These are phyloP conservation scores for Lasioglossum calceatum DNA, from an alignment of 2,888 invertebrate species.

Conservation along the genomic window DNA sequence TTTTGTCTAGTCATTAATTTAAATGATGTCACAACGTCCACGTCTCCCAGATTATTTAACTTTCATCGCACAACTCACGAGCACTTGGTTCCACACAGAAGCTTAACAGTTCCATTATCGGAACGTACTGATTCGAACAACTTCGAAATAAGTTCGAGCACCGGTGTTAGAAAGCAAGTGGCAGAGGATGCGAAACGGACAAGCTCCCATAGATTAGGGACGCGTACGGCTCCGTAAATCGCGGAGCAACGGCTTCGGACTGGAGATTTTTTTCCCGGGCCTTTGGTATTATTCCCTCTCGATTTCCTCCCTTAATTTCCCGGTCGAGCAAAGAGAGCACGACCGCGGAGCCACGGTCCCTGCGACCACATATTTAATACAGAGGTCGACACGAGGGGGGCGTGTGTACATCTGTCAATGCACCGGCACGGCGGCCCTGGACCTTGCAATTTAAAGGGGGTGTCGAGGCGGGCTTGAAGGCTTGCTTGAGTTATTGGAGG, in stretches of 20 bases:
- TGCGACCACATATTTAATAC: slow-evolving; percentile 79
- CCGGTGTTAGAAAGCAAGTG: neutral
- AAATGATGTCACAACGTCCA: too few relatives aligned
- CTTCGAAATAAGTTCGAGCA: neutral
- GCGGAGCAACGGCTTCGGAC: neutral
- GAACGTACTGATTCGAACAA: neutral
- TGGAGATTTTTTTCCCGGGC: slow-evolving; percentile 18
- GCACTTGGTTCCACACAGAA: neutral
- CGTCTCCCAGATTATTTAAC: too few relatives aligned
- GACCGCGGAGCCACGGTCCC: slow-evolving; percentile 33
- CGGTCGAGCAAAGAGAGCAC: slow-evolving; percentile 59
- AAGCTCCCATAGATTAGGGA: neutral
- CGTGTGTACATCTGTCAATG: slow-evolving; percentile 82
- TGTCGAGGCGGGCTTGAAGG: slow-evolving; percentile 60
- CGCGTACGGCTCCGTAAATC: slow-evolving; percentile 22
- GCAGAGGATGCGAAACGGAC: neutral
- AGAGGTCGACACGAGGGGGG: slow-evolving; percentile 77
- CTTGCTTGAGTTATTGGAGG: slow-evolving; percentile 80
- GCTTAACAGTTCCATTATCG: neutral
- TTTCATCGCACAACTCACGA: neutral
- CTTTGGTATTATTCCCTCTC: slow-evolving; percentile 61
- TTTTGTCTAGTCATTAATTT: too few relatives aligned
- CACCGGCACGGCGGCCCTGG: slow-evolving; percentile 61
- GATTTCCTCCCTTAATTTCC: slow-evolving; percentile 69
- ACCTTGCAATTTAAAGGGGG: slow-evolving; percentile 75